Conservation (phyloP, 2,113 vertebrate genomes). For the Oceanodroma tethys region DNA sequence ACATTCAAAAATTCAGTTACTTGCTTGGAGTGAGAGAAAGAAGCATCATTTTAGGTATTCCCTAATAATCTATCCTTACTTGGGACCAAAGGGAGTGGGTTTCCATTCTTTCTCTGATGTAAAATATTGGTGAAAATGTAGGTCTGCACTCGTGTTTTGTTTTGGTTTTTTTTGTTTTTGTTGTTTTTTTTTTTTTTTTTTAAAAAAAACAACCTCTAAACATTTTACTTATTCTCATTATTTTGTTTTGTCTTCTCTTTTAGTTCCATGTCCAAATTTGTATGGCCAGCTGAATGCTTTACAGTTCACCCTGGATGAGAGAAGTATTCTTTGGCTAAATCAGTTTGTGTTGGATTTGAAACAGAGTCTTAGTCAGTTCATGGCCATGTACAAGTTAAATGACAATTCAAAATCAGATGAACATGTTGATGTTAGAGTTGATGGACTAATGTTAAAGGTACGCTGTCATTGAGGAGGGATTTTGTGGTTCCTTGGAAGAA, state of each 20-base stretch:
- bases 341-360: conserved; percentile 94
- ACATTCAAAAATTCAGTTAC: neutral
- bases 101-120: neutral
- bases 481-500: neutral
- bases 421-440: conserved; percentile 91
- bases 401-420: conserved; percentile 94
- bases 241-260: conserved; percentile 45
- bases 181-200: no score
- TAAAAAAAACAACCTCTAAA: neutral
- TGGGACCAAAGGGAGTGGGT: neutral
- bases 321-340: conserved; percentile 96
- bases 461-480: neutral
- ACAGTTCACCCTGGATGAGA: conserved; percentile 92
- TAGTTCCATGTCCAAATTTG: conserved; percentile 94
- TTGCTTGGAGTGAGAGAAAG: neutral
- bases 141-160: rapidly evolving
- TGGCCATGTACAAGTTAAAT: conserved; percentile 94
- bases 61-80: neutral
- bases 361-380: conserved; percentile 96
- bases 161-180: no score
- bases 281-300: conserved; percentile 95
- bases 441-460: conserved; percentile 98
- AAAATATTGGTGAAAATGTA: neutral
- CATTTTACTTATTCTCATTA: neutral
- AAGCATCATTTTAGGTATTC: neutral